phyloP scores from a whole-genome alignment of 35 echinoderm and acorn worm genomes.

The Heliocidaris erythrogramma region DNA sequence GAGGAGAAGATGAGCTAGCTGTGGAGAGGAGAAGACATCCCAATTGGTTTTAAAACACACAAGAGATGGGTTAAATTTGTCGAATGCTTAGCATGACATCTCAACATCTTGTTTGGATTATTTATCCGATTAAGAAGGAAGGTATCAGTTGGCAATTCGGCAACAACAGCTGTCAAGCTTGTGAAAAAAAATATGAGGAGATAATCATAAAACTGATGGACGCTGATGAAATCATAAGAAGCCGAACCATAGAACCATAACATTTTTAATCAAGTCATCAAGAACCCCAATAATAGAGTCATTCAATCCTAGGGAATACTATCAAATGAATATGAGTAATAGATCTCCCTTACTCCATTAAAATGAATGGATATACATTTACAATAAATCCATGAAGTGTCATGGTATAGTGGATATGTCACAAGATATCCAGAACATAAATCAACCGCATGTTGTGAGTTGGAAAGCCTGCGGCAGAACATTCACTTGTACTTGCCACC shows the following conservation, averaged over 20 bases:
- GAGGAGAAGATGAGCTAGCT: neutral
- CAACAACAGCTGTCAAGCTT: constrained; percentile 32
- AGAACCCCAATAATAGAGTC: neutral
- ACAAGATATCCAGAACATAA: no score
- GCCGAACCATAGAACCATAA: neutral
- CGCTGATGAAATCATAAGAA: no score
- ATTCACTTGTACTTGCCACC: no score
- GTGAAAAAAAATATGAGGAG: neutral
- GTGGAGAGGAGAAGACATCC: neutral
- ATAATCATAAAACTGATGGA: no score
- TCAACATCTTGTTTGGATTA: constrained; percentile 35
- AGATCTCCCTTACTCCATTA: no score
- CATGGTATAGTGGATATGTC: no score
- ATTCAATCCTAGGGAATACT: neutral
- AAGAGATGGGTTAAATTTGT: constrained; percentile 23
- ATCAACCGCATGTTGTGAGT: no score
- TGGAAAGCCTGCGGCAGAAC: no score
- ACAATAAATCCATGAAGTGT: no score
- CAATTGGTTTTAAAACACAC: constrained; percentile 7
- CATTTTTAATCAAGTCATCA: neutral
- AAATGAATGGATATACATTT: no score
- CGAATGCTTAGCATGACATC: constrained; percentile 19
- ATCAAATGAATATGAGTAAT: no score
- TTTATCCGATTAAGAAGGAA: neutral
- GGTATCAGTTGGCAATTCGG: neutral